Conservation (phyloP, 2,113 vertebrate species). For the Ictalurus furcatus region DNA sequence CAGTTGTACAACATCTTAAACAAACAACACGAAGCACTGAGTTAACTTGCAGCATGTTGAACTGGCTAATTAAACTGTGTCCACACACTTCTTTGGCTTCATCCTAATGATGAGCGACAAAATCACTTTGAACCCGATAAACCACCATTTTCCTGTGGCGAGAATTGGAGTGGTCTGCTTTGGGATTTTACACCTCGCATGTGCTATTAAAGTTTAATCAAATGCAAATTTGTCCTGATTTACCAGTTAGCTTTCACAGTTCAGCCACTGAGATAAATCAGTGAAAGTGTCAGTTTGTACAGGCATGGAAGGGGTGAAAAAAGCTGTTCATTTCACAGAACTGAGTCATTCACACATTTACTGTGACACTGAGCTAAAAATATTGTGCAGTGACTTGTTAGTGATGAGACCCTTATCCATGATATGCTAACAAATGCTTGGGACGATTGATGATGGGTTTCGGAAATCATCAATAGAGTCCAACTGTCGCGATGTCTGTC, state of each 20-base stretch:
- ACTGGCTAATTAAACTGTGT: background rate
- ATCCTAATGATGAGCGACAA: background rate
- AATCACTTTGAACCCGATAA: background rate
- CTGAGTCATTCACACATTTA: background rate
- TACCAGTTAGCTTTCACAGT: background rate
- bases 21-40: too few relatives aligned
- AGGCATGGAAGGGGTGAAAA: background rate
- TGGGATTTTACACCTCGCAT: background rate
- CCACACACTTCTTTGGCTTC: background rate
- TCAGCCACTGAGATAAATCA: background rate
- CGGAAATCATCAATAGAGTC: background rate
- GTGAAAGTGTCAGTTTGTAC: background rate
- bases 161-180: background rate
- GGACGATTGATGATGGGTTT: background rate
- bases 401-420: background rate
- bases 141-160: background rate
- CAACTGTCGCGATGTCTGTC: too few relatives aligned
- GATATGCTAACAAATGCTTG: background rate
- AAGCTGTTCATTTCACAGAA: background rate
- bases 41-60: background rate
- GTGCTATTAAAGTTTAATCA: background rate
- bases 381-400: background rate
- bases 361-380: slow-evolving; percentile 9
- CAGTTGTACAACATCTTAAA: background rate
- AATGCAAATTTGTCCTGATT: background rate